phyloP scores from a whole-genome alignment of 2,888 invertebrate genomes.

The Andrena bicolor region DNA sequence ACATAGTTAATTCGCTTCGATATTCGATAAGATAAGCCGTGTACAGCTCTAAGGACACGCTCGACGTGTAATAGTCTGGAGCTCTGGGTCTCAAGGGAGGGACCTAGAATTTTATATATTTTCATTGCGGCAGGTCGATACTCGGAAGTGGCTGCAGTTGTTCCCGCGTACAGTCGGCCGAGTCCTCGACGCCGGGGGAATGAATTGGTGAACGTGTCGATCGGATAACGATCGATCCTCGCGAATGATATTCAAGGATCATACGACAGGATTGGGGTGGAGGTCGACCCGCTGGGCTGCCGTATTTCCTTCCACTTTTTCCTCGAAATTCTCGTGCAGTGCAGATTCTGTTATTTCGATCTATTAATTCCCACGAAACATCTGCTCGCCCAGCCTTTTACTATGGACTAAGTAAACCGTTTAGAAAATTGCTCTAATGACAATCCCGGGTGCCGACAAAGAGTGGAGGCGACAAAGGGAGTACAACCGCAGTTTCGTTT shows the following conservation, averaged over 20 bases:
- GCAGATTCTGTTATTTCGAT: background rate
- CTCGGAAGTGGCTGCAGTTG: constrained; percentile 53
- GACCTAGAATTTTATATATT: constrained; percentile 55
- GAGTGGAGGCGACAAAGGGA: constrained; percentile 30
- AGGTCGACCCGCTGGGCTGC: constrained; percentile 15
- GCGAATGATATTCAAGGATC: constrained; percentile 51
- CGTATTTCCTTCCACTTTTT: constrained; percentile 8
- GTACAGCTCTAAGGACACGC: constrained; percentile 22
- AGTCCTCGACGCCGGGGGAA: constrained; percentile 16
- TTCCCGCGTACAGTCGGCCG: constrained; percentile 38
- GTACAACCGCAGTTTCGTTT: constrained; percentile 32
- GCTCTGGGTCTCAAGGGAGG: background rate
- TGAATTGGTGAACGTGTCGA: constrained; percentile 42
- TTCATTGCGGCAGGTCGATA: constrained; percentile 63
- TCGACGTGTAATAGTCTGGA: constrained; percentile 6
- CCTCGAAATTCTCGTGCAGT: constrained; percentile 3
- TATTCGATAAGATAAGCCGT: constrained; percentile 53
- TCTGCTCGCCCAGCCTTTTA: background rate
- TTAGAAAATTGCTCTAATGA: constrained; percentile 58
- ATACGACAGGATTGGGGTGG: constrained; percentile 3
- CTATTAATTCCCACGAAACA: background rate
- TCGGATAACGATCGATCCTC: constrained; percentile 46
- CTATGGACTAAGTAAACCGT: constrained; percentile 52
- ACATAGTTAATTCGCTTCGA: constrained; percentile 50
- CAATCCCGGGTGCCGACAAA: constrained; percentile 38